Base-by-base conservation (phyloP, 2,888 invertebrate genomes). In the Nymphalis polychloros region DNA sequence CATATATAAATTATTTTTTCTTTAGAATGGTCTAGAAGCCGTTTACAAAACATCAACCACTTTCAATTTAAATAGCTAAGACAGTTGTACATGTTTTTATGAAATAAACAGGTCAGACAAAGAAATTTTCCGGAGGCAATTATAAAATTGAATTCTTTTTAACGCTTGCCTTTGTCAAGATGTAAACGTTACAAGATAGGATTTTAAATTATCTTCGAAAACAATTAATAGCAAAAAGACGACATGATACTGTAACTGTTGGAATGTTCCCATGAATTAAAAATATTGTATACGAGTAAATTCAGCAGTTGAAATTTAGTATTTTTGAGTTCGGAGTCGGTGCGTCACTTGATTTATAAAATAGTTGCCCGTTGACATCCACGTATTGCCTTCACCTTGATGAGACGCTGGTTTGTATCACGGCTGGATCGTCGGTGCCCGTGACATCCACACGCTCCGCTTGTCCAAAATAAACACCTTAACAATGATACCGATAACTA, bases 381-480 rank as follows among this genome's bases (percentile, higher is more conserved):
- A 79, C 78, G 78, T 76, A 74, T 87, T 83, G 88, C 92, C 92
- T 91, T 92, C 90, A 91, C 92, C 92, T 92, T 92, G 89, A 78
- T 80, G 73, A 77, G 79, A 78, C 77, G 80, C 86, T 91, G 91
- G 81, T 82, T 89, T 83, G 82, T 87, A 85, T 89, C 90, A 87
- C 78, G 76, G 81, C 79, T 80, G 81, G 85, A 86, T 83, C 83
- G 88, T 85, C 88, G 83, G 78, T 84, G 87, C 81, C 90, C 89
- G 83, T 89, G 90, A 91, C 90, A 88, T 82, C 81, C 76, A 75
- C 76, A 77, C 77, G 71, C 72, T 81, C 78, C 81, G 77, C 78
- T 81, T 80, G 77, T 85, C 86, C 85, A 69, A 80, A 77, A 79
- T 77, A 78, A 78, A 76, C 75, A 78, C 77, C 82, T 77, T 76